These are phyloP conservation scores for Abscondita cerata DNA, from an alignment of 2,888 invertebrate genomes.

Conservation along the genomic window DNA sequence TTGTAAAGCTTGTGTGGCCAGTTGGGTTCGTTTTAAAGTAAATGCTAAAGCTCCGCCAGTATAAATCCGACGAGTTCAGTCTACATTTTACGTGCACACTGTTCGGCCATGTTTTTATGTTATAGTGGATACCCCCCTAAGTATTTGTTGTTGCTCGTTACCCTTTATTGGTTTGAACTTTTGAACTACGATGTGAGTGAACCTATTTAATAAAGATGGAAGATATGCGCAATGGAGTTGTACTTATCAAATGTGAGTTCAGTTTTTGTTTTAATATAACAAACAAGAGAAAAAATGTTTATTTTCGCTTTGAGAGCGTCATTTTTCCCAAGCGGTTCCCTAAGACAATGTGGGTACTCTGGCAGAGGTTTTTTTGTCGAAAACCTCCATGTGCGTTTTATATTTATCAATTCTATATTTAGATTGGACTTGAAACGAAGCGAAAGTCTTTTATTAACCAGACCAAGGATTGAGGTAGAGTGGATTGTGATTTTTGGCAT, in stretches of 20 bases:
- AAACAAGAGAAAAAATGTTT: too few species aligned
- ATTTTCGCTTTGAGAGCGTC: too few species aligned
- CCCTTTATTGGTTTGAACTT: constrained; percentile 38
- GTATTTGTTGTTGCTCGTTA: constrained; percentile 28
- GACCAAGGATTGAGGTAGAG: constrained; percentile 15
- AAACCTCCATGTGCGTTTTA: constrained; percentile 24
- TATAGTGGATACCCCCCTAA: constrained; percentile 29
- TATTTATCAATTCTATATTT: constrained; percentile 25
- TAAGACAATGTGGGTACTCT: too few species aligned
- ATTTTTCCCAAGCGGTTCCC: too few species aligned
- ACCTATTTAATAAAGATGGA: constrained; percentile 60
- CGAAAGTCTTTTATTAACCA: constrained; percentile 21
- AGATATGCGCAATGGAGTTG: constrained; percentile 74
- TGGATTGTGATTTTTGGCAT: too few species aligned
- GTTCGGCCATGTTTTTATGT: constrained; percentile 41
- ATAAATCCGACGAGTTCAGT: constrained; percentile 38
- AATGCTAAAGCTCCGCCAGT: constrained; percentile 24
- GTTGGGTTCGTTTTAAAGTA: constrained; percentile 21
- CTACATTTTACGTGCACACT: constrained; percentile 36
- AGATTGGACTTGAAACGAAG: constrained; percentile 22
- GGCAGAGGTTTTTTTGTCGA: not conserved
- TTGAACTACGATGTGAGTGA: constrained; percentile 34
- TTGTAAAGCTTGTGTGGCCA: constrained; percentile 24
- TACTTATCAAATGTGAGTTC: constrained; percentile 78
- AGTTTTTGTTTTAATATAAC: not conserved